Base-by-base conservation (phyloP, 2,113 vertebrate species). In the Eulemur rufifrons region DNA sequence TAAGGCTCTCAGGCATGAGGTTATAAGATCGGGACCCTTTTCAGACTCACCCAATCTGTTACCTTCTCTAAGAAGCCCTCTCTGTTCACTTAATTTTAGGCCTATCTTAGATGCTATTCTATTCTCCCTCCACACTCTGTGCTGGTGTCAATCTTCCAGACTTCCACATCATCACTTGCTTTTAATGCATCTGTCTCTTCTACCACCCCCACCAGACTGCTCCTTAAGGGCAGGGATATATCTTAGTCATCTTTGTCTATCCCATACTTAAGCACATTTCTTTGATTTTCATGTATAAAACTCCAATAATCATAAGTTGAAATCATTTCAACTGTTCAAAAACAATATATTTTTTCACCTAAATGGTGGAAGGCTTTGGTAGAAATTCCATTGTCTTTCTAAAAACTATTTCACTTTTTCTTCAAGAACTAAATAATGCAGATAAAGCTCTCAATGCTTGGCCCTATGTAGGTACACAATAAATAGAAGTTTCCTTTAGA, bases 341-440 rank as follows among this genome's bases (percentile, higher is more conserved):
- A 87, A 50, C 10, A 54, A 20, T 56, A 21, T n/a, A 42, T n/a
- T 32, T 54, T 87, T 87, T 56, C 39, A 88, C 69, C 56, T 76
- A 34, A 27, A 34, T 27, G 21, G 20, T 76, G 20, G 56, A 68
- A 68, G 39, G 18, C 25, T 92, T 59, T 76, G 27, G 25, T 59
- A 88, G 47, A 61, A 54, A 45, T n/a, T 27, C 21, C 64, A 69
- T 50, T 13, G 50, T n/a, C 37, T 50, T 59, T 54, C 68, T 5
- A 54, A 32, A 74, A 45, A 71, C 76, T 8, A 47, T 50, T 74
- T 87, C n/a, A 83, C 21, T 64, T 96, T 93, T 83, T 61, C 76
- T 47, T 97, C 21, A 80, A 84, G 89, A 83, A 92, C 15, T 86
- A 89, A 91, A 27, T 52, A 66, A 81, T 47, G 73, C 34, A 71